Percentiles rank a stretch among this genome's conserved stretches.
phyloP scores from a whole-genome alignment of 2,888 invertebrate species.

The Pollenia labialis region DNA sequence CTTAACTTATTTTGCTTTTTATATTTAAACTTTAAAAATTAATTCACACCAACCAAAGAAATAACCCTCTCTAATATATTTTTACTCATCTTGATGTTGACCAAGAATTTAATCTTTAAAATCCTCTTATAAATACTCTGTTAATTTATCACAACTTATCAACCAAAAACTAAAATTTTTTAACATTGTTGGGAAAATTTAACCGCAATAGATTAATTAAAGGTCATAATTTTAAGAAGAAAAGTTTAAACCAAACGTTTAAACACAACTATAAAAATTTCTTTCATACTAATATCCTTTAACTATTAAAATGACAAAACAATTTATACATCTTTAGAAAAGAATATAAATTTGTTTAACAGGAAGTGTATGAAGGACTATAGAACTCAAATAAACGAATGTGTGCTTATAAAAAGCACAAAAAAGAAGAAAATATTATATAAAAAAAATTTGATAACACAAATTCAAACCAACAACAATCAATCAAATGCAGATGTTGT shows the following conservation, averaged over 20 bases:
- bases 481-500: conserved; percentile 71
- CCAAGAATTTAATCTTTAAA: conserved; percentile 27
- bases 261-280: conserved; percentile 13
- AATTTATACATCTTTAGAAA: conserved; percentile 15
- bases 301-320: conserved; percentile 9
- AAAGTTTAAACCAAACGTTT: conserved; percentile 32
- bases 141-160: conserved; percentile 46
- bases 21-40: too few relatives aligned
- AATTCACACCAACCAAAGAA: too few relatives aligned
- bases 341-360: conserved; percentile 28
- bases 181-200: conserved; percentile 11
- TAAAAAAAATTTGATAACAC: too few relatives aligned
- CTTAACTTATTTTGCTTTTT: too few relatives aligned
- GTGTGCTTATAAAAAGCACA: conserved; percentile 17
- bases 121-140: conserved; percentile 28
- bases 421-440: background rate
- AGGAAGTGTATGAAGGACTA: conserved; percentile 17
- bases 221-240: conserved; percentile 57
- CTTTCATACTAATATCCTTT: conserved; percentile 2
- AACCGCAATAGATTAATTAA: conserved; percentile 71
- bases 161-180: conserved; percentile 28
- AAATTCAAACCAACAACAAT: conserved; percentile 53
- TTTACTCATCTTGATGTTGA: background rate
- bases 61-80: background rate
- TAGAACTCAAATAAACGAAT: too few relatives aligned